These are phyloP conservation scores for Oppia nitens DNA, from an alignment of 1,140 invertebrate species.

Conservation along the genomic window DNA sequence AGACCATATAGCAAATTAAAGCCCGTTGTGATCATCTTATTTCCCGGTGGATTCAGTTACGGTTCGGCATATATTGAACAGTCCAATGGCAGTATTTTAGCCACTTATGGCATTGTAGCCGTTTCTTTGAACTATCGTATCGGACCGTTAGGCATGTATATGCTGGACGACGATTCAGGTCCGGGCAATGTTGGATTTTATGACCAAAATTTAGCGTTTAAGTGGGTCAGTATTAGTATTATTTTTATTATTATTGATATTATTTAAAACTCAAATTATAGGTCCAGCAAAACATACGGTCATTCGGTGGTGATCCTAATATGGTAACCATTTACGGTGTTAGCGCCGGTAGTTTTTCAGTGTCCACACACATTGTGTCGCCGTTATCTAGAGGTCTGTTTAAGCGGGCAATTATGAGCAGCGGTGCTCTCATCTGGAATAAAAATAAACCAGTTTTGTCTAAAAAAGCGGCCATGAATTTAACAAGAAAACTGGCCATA, in stretches of 20 bases:
- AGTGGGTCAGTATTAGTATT: neutral
- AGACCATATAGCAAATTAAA: no score
- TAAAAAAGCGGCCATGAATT: no score
- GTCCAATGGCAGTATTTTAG: constrained; percentile 55
- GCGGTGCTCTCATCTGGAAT: no score
- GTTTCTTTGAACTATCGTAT: constrained; percentile 37
- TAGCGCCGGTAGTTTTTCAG: constrained; percentile 27
- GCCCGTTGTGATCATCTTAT: constrained; percentile 16
- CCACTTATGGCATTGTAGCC: constrained; percentile 44
- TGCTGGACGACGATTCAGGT: neutral
- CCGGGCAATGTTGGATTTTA: constrained; percentile 8
- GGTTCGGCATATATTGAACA: constrained; percentile 3
- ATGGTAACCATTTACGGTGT: constrained; percentile 29
- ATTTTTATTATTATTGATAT: neutral
- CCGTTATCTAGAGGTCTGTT: constrained; percentile 8
- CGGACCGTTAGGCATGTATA: constrained; percentile 8
- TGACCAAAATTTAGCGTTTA: neutral
- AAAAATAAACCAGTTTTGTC: no score
- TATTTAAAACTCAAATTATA: constrained; percentile 17
- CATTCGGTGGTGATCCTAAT: constrained; percentile 24
- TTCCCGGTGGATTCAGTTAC: constrained; percentile 14
- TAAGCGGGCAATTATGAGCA: neutral
- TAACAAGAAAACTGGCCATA: no score
- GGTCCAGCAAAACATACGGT: constrained; percentile 27
- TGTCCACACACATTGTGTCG: constrained; percentile 20